Conservation (phyloP, 2,797 vertebrate genomes). For the Cynopterus sphinx region DNA sequence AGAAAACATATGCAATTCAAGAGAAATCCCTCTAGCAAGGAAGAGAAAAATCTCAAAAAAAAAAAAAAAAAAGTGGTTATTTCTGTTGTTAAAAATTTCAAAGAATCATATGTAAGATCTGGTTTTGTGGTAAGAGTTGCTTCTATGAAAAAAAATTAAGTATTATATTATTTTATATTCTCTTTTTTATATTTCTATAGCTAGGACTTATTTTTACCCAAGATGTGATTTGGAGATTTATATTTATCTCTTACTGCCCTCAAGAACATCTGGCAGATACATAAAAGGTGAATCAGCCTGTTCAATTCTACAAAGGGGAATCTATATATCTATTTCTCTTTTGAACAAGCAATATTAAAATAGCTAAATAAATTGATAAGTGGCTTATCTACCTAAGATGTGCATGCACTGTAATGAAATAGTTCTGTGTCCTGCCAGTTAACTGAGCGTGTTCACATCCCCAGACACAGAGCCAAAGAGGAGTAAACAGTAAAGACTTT, state of each 20-base stretch:
- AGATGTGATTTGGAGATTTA: slow-evolving; percentile 10
- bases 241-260: neutral
- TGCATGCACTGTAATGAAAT: neutral
- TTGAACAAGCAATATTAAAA: slow-evolving; percentile 23
- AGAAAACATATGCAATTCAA: neutral
- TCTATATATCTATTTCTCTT: neutral
- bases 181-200: neutral
- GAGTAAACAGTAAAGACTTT: slow-evolving; percentile 44
- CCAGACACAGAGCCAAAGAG: neutral
- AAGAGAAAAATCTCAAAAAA: neutral
- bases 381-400: neutral
- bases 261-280: neutral
- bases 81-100: slow-evolving; percentile 42
- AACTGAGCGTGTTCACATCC: neutral
- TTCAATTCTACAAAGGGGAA: neutral
- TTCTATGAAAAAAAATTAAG: neutral
- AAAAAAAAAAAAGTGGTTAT: neutral
- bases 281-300: neutral
- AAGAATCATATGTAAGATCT: neutral
- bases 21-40: neutral
- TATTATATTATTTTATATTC: neutral
- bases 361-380: slow-evolving; percentile 1
- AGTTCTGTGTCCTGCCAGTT: neutral
- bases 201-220: slow-evolving; percentile 14
- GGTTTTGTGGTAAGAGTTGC: neutral